Percentiles rank a stretch among this genome's conserved stretches.
Conservation (phyloP, 2,888 invertebrate genomes). For the Endomychus coccineus region DNA sequence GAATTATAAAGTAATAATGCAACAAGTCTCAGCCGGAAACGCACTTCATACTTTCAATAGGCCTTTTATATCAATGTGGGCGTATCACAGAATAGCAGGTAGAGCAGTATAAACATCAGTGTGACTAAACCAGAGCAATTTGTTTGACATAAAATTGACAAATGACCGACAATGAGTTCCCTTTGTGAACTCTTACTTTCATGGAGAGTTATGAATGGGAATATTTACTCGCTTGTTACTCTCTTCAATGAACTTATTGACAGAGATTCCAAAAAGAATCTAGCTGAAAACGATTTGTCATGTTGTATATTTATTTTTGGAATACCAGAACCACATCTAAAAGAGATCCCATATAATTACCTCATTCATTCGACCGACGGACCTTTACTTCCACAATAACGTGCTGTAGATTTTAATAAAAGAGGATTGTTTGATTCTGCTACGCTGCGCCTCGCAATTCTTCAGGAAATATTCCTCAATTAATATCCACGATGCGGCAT, state of each 20-base stretch:
- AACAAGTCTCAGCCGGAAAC: slow-evolving; percentile 16
- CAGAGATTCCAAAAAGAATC: slow-evolving; percentile 12
- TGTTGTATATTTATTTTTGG: slow-evolving; percentile 6
- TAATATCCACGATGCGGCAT: too few relatives aligned
- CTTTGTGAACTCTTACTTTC: slow-evolving; percentile 19
- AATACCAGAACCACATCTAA: too few relatives aligned
- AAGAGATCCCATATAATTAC: too few relatives aligned
- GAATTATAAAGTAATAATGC: neutral
- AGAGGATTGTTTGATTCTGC: too few relatives aligned
- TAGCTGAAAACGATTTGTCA: slow-evolving; percentile 21
- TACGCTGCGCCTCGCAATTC: too few relatives aligned
- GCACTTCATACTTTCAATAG: slow-evolving; percentile 16
- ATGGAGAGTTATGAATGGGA: slow-evolving; percentile 26
- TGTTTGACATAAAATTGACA: slow-evolving; percentile 36
- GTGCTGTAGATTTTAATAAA: too few relatives aligned
- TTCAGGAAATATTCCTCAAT: too few relatives aligned
- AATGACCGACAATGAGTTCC: slow-evolving; percentile 28
- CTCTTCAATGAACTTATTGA: slow-evolving; percentile 24
- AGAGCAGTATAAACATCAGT: slow-evolving; percentile 14
- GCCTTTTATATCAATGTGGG: slow-evolving; percentile 18
- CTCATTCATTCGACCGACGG: too few relatives aligned
- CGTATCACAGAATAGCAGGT: slow-evolving; percentile 20
- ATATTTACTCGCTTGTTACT: slow-evolving; percentile 25
- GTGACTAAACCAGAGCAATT: slow-evolving; percentile 26
- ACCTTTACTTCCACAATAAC: too few relatives aligned